These are phyloP conservation scores for Andrena cerasifolii DNA, from an alignment of 1,140 invertebrate genomes.

Conservation along the genomic window DNA sequence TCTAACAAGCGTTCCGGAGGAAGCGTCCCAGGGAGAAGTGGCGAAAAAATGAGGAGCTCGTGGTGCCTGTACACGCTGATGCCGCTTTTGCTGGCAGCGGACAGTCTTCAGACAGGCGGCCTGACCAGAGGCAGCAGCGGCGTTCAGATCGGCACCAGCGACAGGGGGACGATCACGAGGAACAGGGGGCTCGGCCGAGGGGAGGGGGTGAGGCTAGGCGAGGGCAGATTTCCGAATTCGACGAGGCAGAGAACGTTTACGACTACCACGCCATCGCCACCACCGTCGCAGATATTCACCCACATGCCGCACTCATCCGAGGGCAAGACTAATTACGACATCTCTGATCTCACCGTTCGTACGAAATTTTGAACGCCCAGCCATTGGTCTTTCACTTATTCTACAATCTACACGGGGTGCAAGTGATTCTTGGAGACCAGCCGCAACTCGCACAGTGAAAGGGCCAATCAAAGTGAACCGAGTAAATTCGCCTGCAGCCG, in stretches of 20 bases:
- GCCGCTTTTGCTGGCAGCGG: constrained; percentile 53
- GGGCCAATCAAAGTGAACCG: no score
- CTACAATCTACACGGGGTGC: no score
- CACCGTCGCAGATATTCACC: constrained; percentile 16
- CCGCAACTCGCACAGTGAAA: no score
- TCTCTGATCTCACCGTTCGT: constrained; percentile 68
- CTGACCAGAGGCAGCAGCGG: constrained; percentile 74
- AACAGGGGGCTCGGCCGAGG: constrained; percentile 65
- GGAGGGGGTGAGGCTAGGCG: constrained; percentile 75
- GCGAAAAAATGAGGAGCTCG: constrained; percentile 41
- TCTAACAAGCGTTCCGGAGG: constrained; percentile 8
- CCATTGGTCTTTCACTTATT: no score
- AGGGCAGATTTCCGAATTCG: constrained; percentile 73
- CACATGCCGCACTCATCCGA: constrained; percentile 50
- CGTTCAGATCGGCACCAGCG: constrained; percentile 76
- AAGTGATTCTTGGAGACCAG: no score
- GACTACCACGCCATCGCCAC: constrained; percentile 68
- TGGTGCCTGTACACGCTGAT: constrained; percentile 46
- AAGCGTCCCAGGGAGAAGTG: background rate
- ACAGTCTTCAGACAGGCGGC: constrained; percentile 56
- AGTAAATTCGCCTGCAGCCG: no score
- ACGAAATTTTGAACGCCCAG: no score
- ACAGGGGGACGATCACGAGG: constrained; percentile 62
- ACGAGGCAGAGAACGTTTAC: constrained; percentile 72
- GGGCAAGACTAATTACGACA: constrained; percentile 55